Conservation (phyloP, 2,888 invertebrate species). For the Criorhina ranunculi region DNA sequence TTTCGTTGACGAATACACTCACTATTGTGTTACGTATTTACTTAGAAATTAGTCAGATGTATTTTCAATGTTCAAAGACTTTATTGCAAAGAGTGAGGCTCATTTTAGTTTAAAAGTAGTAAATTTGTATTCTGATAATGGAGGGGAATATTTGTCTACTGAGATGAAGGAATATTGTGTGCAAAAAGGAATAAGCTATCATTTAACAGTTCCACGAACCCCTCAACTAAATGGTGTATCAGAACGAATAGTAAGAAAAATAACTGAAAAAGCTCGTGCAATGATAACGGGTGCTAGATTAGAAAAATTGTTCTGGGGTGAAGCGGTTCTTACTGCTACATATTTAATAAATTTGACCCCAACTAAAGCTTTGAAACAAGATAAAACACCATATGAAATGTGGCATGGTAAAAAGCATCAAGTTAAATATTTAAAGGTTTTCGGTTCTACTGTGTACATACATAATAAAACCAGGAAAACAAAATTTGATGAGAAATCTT, state of each 20-base stretch:
- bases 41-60: constrained; percentile 78
- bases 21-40: constrained; percentile 79
- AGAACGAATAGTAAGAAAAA: constrained; percentile 81
- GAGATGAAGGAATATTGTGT: constrained; percentile 79
- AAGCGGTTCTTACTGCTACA: constrained; percentile 81
- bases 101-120: constrained; percentile 79
- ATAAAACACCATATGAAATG: constrained; percentile 81
- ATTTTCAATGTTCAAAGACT: constrained; percentile 78
- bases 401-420: constrained; percentile 49
- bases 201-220: constrained; percentile 81
- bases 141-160: constrained; percentile 79
- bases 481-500: constrained; percentile 47
- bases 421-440: constrained; percentile 46
- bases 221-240: constrained; percentile 82
- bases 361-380: constrained; percentile 79
- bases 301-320: constrained; percentile 81
- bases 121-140: constrained; percentile 80
- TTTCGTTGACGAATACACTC: constrained; percentile 80
- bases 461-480: constrained; percentile 42
- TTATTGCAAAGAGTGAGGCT: constrained; percentile 74
- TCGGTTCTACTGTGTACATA: constrained; percentile 42
- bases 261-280: constrained; percentile 81
- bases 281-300: constrained; percentile 79
- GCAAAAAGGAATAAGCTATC: constrained; percentile 79
- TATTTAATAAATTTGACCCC: constrained; percentile 81